These are phyloP conservation scores for Aporophyla nigra DNA, from an alignment of 2,888 invertebrate genomes.

Conservation along the genomic window DNA sequence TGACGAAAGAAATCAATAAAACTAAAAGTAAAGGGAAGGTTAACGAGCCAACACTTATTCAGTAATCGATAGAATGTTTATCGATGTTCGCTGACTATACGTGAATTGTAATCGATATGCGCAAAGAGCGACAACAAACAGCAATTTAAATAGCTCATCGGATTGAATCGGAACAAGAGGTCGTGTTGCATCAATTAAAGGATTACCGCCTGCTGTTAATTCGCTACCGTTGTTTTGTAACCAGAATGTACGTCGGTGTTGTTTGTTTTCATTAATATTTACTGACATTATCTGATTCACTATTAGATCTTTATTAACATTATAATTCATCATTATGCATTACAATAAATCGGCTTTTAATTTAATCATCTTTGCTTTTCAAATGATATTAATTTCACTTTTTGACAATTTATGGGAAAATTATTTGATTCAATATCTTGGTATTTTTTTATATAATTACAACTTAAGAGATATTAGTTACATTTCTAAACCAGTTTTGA, in stretches of 20 bases:
- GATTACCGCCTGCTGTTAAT: slow-evolving; percentile 71
- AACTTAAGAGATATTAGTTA: not conserved
- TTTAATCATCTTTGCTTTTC: not conserved
- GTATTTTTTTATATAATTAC: not conserved
- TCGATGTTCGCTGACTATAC: slow-evolving; percentile 10
- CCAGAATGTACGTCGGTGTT: slow-evolving; percentile 39
- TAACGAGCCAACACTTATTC: not conserved
- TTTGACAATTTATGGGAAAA: not conserved
- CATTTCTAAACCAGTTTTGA: not conserved
- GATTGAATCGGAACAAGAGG: slow-evolving; percentile 63
- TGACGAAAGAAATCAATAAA: not conserved
- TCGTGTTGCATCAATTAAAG: slow-evolving; percentile 76
- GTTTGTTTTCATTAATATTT: slow-evolving; percentile 39
- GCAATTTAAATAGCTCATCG: slow-evolving; percentile 64
- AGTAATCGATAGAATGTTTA: not conserved
- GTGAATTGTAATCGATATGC: slow-evolving; percentile 43
- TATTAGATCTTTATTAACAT: not conserved
- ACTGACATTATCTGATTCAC: not conserved
- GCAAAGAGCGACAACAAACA: slow-evolving; percentile 56
- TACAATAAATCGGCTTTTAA: not conserved
- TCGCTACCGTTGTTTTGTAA: slow-evolving; percentile 58
- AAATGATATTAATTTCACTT: not conserved
- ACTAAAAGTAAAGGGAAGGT: not conserved
- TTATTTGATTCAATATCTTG: not conserved
- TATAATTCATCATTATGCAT: not conserved